Base-by-base conservation (phyloP, 2,888 invertebrate species). In the Eutolmus rufibarbis region DNA sequence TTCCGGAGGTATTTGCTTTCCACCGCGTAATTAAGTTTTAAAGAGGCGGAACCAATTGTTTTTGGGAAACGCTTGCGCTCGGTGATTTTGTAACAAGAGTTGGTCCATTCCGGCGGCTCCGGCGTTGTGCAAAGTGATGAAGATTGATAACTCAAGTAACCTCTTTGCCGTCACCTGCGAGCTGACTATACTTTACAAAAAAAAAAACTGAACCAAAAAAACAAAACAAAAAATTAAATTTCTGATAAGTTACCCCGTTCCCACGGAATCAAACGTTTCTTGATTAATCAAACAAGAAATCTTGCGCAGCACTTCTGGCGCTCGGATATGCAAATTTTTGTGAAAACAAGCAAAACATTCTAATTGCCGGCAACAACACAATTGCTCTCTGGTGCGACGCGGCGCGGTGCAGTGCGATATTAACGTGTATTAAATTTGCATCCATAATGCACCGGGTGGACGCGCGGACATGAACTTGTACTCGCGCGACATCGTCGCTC, bases 41-140 rank as follows among this genome's bases (percentile, higher is more conserved):
- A 81, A 51, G 28, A 51, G 81, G 81, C 56, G 56, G 46, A 81
- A 56, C 81, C 51, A 51, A 81, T 81, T 56, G 81, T 81, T 81
- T 81, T 81, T 23, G 9, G 81, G 51, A 37, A 76, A 76, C 40
- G 19, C 43, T 12, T 2, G 12, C 37, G 40, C n/a, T 16, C 31
- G 7, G 37, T 28, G n/a, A 23, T 66, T 66, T 66, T 66, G 66
- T 66, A 66, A 66, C 66, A 23, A 66, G 12, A 19, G 12, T 66
- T 66, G 66, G 66, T 28, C 66, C 66, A 66, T 28, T 46, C 4
- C 16, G 43, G 14, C 43, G 43, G 14, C 43, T 23, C 14, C 1
- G 66, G 28, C 28, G 66, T 66, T 66, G 66, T 19, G 66, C 28
- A 66, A 66, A 12, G 23, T 66, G 66, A 66, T 66, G 66, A 66